phyloP scores from a whole-genome alignment of 2,797 vertebrate species.

The Pseudochirops cupreus region DNA sequence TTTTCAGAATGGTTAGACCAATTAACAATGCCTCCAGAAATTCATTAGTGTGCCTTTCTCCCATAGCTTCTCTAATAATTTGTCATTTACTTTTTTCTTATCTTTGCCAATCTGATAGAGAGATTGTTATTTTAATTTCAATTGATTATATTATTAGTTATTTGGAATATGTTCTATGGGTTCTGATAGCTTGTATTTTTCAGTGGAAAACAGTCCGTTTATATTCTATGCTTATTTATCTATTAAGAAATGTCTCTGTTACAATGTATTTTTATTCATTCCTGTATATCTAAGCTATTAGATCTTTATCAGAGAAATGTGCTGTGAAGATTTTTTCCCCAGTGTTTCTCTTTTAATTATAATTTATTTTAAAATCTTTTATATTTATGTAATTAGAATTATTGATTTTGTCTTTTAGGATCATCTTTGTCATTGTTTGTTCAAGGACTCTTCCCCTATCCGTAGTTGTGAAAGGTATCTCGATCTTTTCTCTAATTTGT shows the following conservation, averaged over 20 bases:
- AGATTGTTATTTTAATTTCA: background rate
- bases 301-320: background rate
- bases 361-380: background rate
- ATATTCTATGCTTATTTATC: background rate
- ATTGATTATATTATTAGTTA: background rate
- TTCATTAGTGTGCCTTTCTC: background rate
- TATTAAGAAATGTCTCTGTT: background rate
- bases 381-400: background rate
- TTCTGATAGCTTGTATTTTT: background rate
- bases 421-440: background rate
- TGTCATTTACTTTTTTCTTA: background rate
- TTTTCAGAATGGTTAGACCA: background rate
- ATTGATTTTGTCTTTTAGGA: background rate
- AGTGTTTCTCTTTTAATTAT: background rate
- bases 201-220: background rate
- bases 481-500: background rate
- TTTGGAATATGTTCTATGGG: background rate
- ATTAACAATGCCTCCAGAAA: background rate
- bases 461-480: background rate
- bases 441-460: background rate
- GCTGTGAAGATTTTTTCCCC: background rate
- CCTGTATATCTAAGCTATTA: background rate
- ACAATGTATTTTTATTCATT: background rate
- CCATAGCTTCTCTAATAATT: background rate
- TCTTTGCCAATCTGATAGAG: background rate